Evolutionary conservation across 1,140 invertebrate genomes (phyloP).

Genomic region (Drosophila quadrilineata): DNA sequence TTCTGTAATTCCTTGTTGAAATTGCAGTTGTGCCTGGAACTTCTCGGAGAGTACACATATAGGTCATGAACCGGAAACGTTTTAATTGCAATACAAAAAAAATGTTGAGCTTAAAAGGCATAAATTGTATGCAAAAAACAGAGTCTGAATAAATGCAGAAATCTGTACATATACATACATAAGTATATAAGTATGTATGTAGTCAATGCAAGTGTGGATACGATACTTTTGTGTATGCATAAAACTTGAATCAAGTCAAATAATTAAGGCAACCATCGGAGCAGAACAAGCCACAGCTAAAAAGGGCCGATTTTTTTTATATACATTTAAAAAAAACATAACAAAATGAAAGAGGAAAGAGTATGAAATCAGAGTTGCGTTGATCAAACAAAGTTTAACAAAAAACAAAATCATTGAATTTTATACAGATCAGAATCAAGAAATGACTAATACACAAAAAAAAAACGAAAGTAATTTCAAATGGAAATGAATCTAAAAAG

Average conservation of each 20-base stretch:
- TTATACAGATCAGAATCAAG: too few species aligned
- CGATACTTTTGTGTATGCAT: too few species aligned
- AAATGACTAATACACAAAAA: too few species aligned
- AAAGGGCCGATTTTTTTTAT: slow-evolving; percentile 33
- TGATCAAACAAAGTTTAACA: slow-evolving; percentile 39
- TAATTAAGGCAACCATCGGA: slow-evolving; percentile 64
- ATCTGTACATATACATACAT: neutral
- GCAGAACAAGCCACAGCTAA: slow-evolving; percentile 53
- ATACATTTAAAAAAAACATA: slow-evolving; percentile 1
- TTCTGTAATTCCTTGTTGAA: too few species aligned
- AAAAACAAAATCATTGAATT: too few species aligned
- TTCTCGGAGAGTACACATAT: slow-evolving; percentile 14
- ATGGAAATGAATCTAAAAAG: too few species aligned
- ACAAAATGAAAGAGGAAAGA: slow-evolving; percentile 5
- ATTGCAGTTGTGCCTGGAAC: neutral
- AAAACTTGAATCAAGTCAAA: slow-evolving; percentile 54
- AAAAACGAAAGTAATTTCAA: too few species aligned
- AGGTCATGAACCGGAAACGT: slow-evolving; percentile 71
- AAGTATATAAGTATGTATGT: slow-evolving; percentile 1
- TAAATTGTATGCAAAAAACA: slow-evolving; percentile 58
- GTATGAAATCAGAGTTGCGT: slow-evolving; percentile 16
- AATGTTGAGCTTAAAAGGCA: slow-evolving; percentile 64
- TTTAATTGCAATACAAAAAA: slow-evolving; percentile 67
- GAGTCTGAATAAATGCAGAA: slow-evolving; percentile 12
- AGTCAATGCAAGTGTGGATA: too few species aligned